phyloP scores from a whole-genome alignment of 1,140 invertebrate genomes.

The Heterodera carotae region DNA sequence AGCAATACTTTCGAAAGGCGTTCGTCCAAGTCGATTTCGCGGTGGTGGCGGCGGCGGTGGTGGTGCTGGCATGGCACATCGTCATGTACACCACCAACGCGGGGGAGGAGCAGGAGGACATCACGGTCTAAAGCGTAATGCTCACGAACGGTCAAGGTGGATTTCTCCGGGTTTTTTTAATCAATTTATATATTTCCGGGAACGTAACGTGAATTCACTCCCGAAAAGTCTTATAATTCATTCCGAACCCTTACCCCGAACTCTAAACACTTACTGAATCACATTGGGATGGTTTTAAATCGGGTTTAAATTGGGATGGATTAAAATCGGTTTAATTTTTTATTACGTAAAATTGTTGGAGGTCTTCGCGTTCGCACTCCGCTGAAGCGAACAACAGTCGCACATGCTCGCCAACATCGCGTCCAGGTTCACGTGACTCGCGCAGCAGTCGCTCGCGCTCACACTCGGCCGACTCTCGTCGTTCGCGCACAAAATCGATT shows the following conservation, averaged over 20 bases:
- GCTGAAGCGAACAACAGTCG: constrained; percentile 9
- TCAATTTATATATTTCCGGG: constrained; percentile 16
- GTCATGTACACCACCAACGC: not conserved
- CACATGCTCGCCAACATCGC: constrained; percentile 2
- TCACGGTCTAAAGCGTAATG: not conserved
- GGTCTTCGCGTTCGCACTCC: constrained; percentile 19
- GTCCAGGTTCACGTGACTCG: not conserved
- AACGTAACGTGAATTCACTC: no score
- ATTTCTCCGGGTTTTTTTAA: not conserved
- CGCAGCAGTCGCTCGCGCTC: constrained; percentile 5
- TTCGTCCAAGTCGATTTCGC: constrained; percentile 31
- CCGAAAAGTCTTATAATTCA: no score
- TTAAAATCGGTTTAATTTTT: no score
- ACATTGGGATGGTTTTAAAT: no score
- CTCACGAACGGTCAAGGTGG: constrained; percentile 16
- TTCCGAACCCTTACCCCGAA: no score
- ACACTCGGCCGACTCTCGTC: not conserved
- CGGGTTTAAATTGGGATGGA: no score
- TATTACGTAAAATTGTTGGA: no score
- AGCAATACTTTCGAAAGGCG: constrained; percentile 15
- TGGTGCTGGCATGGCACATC: not conserved
- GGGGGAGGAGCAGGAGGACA: not conserved
- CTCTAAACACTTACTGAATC: no score
- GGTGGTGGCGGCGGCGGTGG: not conserved
- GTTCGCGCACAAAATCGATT: constrained; percentile 26